These are phyloP conservation scores for Atta texana DNA, from an alignment of 1,140 invertebrate species.

Conservation along the genomic window DNA sequence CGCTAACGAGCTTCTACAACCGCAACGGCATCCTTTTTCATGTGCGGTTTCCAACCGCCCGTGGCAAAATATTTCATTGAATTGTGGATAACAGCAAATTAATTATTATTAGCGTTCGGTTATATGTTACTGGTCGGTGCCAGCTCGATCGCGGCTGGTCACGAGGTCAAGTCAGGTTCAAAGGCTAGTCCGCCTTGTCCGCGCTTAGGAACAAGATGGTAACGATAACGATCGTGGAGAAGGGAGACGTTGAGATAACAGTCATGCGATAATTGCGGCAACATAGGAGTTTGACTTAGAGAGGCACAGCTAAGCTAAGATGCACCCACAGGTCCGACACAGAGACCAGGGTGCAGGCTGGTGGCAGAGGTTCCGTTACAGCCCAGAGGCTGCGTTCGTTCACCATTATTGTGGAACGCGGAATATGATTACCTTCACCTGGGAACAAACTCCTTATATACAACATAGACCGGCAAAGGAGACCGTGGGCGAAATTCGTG, in stretches of 20 bases:
- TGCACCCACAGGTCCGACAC: constrained; percentile 70
- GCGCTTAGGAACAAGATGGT: constrained; percentile 62
- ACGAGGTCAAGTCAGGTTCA: constrained; percentile 51
- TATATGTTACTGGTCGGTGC: neutral
- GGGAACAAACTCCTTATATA: constrained; percentile 74
- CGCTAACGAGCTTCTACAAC: constrained; percentile 38
- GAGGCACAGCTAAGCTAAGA: constrained; percentile 54
- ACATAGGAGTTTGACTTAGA: constrained; percentile 60
- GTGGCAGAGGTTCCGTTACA: constrained; percentile 81
- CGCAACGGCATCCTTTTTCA: constrained; percentile 51
- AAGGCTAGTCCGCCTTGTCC: constrained; percentile 57
- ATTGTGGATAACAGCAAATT: constrained; percentile 55
- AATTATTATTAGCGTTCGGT: constrained; percentile 53
- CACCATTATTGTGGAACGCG: constrained; percentile 84
- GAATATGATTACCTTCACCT: constrained; percentile 84
- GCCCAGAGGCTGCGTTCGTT: constrained; percentile 80
- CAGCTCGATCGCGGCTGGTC: neutral
- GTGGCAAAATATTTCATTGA: constrained; percentile 40
- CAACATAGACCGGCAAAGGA: constrained; percentile 33
- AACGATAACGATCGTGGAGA: constrained; percentile 66
- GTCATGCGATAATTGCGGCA: constrained; percentile 72
- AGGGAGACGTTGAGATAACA: constrained; percentile 62
- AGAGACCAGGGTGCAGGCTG: constrained; percentile 75
- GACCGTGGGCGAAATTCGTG: constrained; percentile 74
- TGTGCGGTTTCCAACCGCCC: constrained; percentile 11